Evolutionary conservation across 2,113 vertebrate species (phyloP).

Genomic region (Pristiophorus japonicus): DNA sequence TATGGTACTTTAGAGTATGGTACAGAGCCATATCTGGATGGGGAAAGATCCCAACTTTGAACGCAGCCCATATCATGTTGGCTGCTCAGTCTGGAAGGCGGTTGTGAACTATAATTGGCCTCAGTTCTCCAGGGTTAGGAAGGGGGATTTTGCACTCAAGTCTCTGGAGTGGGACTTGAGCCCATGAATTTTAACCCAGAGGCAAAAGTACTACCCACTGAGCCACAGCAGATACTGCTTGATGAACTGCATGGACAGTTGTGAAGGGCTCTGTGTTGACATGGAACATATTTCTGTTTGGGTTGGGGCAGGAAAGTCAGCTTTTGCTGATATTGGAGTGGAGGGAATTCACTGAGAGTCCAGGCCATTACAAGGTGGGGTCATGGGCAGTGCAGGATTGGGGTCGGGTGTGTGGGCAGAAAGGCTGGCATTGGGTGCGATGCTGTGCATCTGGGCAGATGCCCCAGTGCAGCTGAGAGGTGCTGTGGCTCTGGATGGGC

Average conservation of each 20-base stretch:
- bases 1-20: not conserved
- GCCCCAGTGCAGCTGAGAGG: not conserved
- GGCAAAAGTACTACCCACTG: not conserved
- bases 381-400: too few relatives aligned
- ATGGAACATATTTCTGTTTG: not conserved
- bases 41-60: not conserved
- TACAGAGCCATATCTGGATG: not conserved
- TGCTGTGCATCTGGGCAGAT: not conserved
- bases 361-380: too few relatives aligned
- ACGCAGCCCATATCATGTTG: too few relatives aligned
- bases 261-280: not conserved
- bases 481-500: not conserved
- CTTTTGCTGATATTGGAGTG: too few relatives aligned
- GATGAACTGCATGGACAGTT: not conserved
- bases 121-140: not conserved
- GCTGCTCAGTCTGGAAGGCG: not conserved
- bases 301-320: too few relatives aligned
- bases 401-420: not conserved
- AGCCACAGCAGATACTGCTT: not conserved
- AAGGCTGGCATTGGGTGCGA: not conserved
- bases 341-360: too few relatives aligned
- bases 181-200: not conserved
- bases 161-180: not conserved
- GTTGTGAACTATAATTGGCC: not conserved
- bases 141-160: not conserved